Percentiles rank a stretch among this genome's conserved stretches.
These are phyloP conservation scores for cat (Felis catus) DNA, from an alignment of 2,113 vertebrate species.

Conservation along the genomic window F.catus_Fca126_mat1.0 CM031411.1:123487001-123487500, in stretches of 20 bases:
- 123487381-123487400: not conserved
- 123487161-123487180: not conserved
- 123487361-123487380: not conserved
- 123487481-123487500: not conserved
- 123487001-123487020: not conserved
- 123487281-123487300: not conserved
- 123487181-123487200: not conserved
- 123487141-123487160: not conserved
- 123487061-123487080: not conserved
- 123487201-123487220: not conserved
- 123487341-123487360: not conserved
- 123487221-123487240: constrained; percentile 1
- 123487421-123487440: not conserved
- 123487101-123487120: not conserved
- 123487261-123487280: not conserved
- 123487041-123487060: not conserved
- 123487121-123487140: not conserved
- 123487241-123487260: not conserved
- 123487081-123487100: not conserved
- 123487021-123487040: not conserved
- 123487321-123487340: not conserved
- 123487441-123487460: not conserved
- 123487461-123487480: not conserved
- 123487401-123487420: not conserved
- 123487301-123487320: not conserved